phyloP scores from a whole-genome alignment of 1,140 invertebrate genomes.

The Drosophila lini region DNA sequence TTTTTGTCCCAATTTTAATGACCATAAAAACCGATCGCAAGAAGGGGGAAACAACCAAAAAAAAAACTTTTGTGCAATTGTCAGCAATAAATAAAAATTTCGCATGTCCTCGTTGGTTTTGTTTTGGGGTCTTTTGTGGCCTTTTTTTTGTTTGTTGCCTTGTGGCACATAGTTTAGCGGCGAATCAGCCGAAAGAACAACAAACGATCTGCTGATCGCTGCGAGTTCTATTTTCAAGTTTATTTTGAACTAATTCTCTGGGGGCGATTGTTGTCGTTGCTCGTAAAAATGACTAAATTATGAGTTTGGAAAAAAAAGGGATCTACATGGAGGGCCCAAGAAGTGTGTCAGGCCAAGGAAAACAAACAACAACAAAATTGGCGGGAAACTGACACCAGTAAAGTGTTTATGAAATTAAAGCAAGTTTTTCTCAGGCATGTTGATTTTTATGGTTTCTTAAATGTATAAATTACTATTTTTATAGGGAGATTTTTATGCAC shows the following conservation, averaged over 20 bases:
- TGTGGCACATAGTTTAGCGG: constrained; percentile 64
- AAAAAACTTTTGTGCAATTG: constrained; percentile 77
- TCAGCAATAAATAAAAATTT: constrained; percentile 83
- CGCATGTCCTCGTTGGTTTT: constrained; percentile 71
- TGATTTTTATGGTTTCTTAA: background rate
- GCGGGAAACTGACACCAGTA: constrained; percentile 3
- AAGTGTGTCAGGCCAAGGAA: constrained; percentile 35
- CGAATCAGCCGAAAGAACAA: constrained; percentile 53
- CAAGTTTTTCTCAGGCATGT: background rate
- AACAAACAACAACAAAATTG: constrained; percentile 1
- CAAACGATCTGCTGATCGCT: constrained; percentile 39
- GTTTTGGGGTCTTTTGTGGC: constrained; percentile 21
- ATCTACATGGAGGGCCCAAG: background rate
- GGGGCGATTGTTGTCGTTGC: constrained; percentile 56
- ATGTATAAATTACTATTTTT: too few species aligned
- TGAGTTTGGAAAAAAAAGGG: constrained; percentile 36
- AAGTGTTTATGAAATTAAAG: background rate
- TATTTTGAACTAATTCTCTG: constrained; percentile 55
- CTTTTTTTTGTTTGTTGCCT: constrained; percentile 54
- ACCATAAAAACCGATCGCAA: constrained; percentile 71
- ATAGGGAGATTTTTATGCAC: background rate
- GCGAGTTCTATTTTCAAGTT: constrained; percentile 63
- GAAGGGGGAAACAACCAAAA: constrained; percentile 21
- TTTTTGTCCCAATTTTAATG: constrained; percentile 83
- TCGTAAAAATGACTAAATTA: constrained; percentile 66